These are phyloP conservation scores for Charaxes varanes DNA, from an alignment of 1,140 invertebrate species.

Conservation along the genomic window DNA sequence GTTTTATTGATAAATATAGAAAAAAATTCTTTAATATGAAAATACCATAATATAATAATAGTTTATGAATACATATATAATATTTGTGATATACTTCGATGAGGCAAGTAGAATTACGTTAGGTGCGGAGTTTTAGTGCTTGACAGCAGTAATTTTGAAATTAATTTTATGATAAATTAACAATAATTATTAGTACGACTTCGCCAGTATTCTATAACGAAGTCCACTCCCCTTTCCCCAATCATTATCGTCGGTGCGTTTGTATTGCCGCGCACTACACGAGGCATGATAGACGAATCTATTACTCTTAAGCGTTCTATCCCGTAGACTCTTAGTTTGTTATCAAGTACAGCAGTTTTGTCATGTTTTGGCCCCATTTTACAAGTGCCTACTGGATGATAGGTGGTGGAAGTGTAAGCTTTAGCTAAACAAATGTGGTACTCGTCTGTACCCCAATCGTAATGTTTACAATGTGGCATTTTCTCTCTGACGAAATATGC, in stretches of 20 bases:
- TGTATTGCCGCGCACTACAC: conserved; percentile 23
- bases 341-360: conserved; percentile 66
- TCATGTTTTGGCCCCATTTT: conserved; percentile 75
- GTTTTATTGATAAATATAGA: no score
- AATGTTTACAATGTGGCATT: conserved; percentile 77
- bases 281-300: conserved; percentile 79
- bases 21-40: no score
- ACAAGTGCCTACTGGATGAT: conserved; percentile 76
- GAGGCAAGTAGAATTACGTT: no score
- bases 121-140: no score
- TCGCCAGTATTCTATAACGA: conserved; percentile 28
- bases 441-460: conserved; percentile 76
- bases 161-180: no score
- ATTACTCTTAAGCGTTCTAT: conserved; percentile 57
- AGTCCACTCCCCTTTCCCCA: conserved; percentile 29
- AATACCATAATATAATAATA: no score
- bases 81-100: no score
- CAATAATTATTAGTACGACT: background rate
- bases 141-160: no score
- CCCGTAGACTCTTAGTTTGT: conserved; percentile 79
- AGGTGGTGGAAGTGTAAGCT: conserved; percentile 79
- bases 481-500: conserved; percentile 73
- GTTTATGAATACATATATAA: no score
- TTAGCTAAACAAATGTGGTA: conserved; percentile 83
- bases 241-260: conserved; percentile 30